Conservation (phyloP, 2,797 vertebrate species). For the Mareca penelope region DNA sequence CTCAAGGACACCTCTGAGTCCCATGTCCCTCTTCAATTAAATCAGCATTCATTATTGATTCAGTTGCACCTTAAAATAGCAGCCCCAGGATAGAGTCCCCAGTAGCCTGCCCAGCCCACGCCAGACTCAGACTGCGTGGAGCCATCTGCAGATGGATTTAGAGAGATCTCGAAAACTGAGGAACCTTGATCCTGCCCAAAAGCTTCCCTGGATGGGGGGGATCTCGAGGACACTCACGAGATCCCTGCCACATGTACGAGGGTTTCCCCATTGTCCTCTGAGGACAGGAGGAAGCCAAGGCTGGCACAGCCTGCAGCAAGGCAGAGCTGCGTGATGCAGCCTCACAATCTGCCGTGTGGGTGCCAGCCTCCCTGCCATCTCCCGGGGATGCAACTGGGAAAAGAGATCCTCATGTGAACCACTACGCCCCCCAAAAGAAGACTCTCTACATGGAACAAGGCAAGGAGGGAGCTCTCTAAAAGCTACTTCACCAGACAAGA, state of each 20-base stretch:
- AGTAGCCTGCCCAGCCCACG: neutral
- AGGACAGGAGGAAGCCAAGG: neutral
- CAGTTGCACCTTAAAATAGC: slow-evolving; percentile 54
- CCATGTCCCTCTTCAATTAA: slow-evolving; percentile 39
- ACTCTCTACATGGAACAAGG: neutral
- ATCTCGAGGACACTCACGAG: accelerated
- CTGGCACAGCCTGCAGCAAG: neutral
- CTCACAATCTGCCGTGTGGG: neutral
- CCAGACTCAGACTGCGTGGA: neutral
- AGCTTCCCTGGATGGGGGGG: neutral
- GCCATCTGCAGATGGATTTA: neutral
- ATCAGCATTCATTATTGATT: slow-evolving; percentile 61
- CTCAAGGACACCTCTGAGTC: slow-evolving; percentile 53
- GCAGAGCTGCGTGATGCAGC: neutral
- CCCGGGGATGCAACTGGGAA: neutral
- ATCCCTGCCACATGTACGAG: neutral
- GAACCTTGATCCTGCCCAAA: neutral
- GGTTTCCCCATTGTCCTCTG: neutral
- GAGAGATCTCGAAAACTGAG: neutral
- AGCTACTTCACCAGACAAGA: slow-evolving; percentile 65
- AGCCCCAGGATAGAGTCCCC: neutral
- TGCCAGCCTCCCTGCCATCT: neutral
- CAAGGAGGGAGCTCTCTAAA: slow-evolving; percentile 42
- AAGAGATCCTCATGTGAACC: neutral
- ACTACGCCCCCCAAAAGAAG: neutral